These are phyloP conservation scores for Stenoptilia bipunctidactyla DNA, from an alignment of 2,888 invertebrate species.

Conservation along the genomic window DNA sequence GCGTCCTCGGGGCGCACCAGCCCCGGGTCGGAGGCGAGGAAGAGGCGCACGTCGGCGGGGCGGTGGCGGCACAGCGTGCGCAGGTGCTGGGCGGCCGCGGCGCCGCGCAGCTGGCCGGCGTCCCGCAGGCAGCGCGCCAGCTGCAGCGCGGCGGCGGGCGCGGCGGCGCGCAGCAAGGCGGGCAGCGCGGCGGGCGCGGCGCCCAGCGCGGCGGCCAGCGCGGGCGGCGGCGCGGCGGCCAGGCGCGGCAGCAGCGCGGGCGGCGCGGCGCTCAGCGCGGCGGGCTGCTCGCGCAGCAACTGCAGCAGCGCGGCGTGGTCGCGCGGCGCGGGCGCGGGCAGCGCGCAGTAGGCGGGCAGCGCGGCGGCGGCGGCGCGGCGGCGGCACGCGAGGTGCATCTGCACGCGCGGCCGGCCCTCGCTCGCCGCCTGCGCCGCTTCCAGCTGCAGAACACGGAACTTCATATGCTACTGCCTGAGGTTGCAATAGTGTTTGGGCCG, in stretches of 20 bases:
- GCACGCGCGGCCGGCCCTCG: slow-evolving; percentile 30
- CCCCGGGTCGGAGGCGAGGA: slow-evolving; percentile 37
- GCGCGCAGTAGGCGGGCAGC: slow-evolving; percentile 28
- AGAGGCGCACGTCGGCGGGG: slow-evolving; percentile 31
- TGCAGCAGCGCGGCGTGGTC: slow-evolving; percentile 42
- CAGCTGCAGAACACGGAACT: slow-evolving; percentile 18
- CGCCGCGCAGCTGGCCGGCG: slow-evolving; percentile 30
- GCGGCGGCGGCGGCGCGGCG: slow-evolving; percentile 16
- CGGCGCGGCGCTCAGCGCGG: slow-evolving; percentile 15
- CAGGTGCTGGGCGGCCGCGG: slow-evolving; percentile 36
- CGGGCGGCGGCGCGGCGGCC: slow-evolving; percentile 25
- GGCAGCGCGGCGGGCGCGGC: not conserved
- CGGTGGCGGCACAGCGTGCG: slow-evolving; percentile 33
- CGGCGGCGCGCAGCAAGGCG: slow-evolving; percentile 14
- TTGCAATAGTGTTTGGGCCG: no score
- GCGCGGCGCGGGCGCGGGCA: slow-evolving; percentile 29
- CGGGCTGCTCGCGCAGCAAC: slow-evolving; percentile 28
- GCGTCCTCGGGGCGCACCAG: slow-evolving; percentile 52
- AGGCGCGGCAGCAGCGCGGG: slow-evolving; percentile 21
- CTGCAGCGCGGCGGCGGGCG: slow-evolving; percentile 17
- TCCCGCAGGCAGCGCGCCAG: slow-evolving; percentile 37
- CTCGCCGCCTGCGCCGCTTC: slow-evolving; percentile 16
- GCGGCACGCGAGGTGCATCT: slow-evolving; percentile 27
- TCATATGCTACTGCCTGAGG: slow-evolving; percentile 19
- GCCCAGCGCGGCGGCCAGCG: slow-evolving; percentile 15